Evolutionary conservation across 2,113 vertebrate genomes (phyloP).

Genomic region (Vidua chalybeata): DNA sequence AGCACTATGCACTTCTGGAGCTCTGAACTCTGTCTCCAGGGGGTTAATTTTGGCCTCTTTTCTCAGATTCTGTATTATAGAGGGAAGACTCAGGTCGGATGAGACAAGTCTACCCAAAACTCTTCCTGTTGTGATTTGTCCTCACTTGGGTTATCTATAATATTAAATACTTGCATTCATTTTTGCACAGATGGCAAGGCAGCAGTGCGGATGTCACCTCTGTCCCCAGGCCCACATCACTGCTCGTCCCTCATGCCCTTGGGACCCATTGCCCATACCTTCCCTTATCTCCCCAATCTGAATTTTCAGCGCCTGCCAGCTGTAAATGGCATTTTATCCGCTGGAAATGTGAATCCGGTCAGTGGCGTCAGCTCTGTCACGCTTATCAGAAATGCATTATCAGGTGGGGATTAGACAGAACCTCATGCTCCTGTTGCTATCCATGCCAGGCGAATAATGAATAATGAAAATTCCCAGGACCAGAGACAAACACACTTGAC

Average conservation of each 20-base stretch:
- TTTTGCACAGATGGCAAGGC: neutral
- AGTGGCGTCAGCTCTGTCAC: conserved; percentile 53
- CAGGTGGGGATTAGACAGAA: conserved; percentile 73
- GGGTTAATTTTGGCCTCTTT: neutral
- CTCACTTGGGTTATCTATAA: rapidly evolving
- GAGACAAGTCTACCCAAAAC: neutral
- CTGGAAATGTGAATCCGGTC: conserved; percentile 66
- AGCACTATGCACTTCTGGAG: neutral
- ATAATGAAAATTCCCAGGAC: conserved; percentile 73
- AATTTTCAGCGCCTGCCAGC: conserved; percentile 18
- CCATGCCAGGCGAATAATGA: conserved; percentile 59
- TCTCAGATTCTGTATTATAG: neutral
- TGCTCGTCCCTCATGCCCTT: neutral
- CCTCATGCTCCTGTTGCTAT: conserved; percentile 7
- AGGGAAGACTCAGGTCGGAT: neutral
- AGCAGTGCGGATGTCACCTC: neutral
- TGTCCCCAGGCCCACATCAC: neutral
- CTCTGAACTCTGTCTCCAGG: neutral
- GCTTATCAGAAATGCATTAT: conserved; percentile 80
- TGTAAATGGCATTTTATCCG: conserved; percentile 60
- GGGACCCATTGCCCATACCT: neutral
- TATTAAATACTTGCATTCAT: neutral
- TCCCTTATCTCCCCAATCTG: conserved; percentile 1
- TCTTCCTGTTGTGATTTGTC: neutral
- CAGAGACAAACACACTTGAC: conserved; percentile 69